Evolutionary conservation across 1,140 invertebrate genomes (phyloP), one percentile per base, ranked within the genome.

Genomic region (Drosophila sturtevanti): DNA sequence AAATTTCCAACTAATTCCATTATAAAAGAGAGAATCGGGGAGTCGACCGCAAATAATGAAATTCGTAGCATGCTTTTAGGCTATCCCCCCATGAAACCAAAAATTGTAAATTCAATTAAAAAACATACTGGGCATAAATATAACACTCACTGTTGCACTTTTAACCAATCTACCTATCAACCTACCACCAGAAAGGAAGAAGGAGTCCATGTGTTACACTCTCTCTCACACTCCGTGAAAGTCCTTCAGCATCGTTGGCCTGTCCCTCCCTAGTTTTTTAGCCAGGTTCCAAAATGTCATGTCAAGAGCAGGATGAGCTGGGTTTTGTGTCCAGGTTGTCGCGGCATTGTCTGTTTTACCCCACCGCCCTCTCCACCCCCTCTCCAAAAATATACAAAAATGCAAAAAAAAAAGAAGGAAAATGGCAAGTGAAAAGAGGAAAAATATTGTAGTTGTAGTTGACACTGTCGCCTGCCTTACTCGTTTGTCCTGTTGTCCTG

Each of bases 71-170:
- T 21, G 70, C 77, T 63, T 67, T 72, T 65, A 37, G 59, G 34
- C 63, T 14, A 18, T 35, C 14, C 16, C 21, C 63, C 12, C 35
- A 34, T 27, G 24, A 52, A 56, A 34, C 48, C 52, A 31, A 75
- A 79, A 79, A 63, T 82, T 68, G 55, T 64, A 81, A 82, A 86
- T 87, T 86, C 82, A 87, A 86, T 86, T 86, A 87, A 86, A 86
- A 79, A 79, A 21, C 51, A 58, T 60, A 63, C 72, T 63, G 27
- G n/a, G 62, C 59, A 52, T 18, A 38, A 51, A 31, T 27, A 48
- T 21, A 61, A 37, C 27, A 34, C n/a, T n/a, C n/a, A 59, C 37
- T 58, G 31, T 1, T 21, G 41, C 41, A 48, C 41, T 21, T 10
- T 9, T 21, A 4, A n/a, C n/a, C 1, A 4, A 0, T 5, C 27